A percentile compares a stretch with the other conserved stretches of the same genome.
Evolutionary conservation across 2,797 vertebrate genomes (phyloP).

Genomic region (Gymnoscopelus braueri): DNA sequence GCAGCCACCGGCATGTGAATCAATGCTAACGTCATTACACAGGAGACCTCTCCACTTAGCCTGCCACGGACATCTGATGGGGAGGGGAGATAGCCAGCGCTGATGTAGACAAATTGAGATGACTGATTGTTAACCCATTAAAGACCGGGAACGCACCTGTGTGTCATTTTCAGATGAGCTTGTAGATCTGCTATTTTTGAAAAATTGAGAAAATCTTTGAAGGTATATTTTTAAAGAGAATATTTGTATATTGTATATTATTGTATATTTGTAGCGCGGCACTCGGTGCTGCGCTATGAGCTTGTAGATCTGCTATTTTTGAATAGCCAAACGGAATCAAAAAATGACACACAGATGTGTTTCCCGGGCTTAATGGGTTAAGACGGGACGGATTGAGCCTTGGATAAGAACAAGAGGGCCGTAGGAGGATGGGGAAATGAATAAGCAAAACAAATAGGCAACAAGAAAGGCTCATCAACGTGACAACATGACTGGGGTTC

Average conservation of each 20-base stretch:
- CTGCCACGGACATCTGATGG: constrained; percentile 41
- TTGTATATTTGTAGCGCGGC: too few species aligned
- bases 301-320: too few species aligned
- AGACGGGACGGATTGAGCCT: constrained; percentile 30
- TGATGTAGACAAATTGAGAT: constrained; percentile 28
- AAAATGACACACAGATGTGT: too few species aligned
- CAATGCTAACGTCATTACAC: constrained; percentile 70
- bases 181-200: too few species aligned
- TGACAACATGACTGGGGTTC: constrained; percentile 13
- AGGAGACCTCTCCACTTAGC: constrained; percentile 41
- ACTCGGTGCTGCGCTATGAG: too few species aligned
- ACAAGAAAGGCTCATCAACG: constrained; percentile 28
- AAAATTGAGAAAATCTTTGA: too few species aligned
- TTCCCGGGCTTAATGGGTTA: too few species aligned
- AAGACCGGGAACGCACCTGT: too few species aligned
- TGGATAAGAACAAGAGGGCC: constrained; percentile 34
- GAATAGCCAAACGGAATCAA: too few species aligned
- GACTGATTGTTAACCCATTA: constrained; percentile 31
- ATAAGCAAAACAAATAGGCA: constrained; percentile 2
- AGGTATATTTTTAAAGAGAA: too few species aligned
- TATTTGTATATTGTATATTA: too few species aligned
- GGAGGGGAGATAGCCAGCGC: constrained; percentile 40
- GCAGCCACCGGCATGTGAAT: constrained; percentile 49
- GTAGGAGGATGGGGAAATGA: neutral
- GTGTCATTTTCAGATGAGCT: too few species aligned